Base-by-base conservation (phyloP, 2,797 vertebrate genomes). In the Nannoperca obscura region DNA sequence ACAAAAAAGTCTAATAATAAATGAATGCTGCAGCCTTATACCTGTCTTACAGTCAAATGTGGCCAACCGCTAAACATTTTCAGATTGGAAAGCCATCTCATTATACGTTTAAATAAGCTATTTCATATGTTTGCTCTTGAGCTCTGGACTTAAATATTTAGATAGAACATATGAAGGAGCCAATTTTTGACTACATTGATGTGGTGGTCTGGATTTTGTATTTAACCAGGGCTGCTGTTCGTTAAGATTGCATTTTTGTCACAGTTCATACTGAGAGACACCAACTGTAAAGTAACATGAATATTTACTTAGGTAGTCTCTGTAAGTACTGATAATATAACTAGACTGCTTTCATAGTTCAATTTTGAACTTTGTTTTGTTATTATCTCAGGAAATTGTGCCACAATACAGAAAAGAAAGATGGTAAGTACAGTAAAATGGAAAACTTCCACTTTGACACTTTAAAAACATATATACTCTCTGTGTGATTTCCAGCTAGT, bases 101-200 rank as follows among this genome's bases (percentile, higher is more conserved):
- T 78, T 78, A 40, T 74, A 72, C 11, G 2, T 63, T 59, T 71
- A 55, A 82, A 58, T 74, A 69, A 81, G 30, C 63, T 42, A 59
- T 81, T 83, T 76, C 64, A 44, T 61, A 64, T 61, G 71, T 86
- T 87, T 83, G 75, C 17, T 79, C 63, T 75, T 52, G 34, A 75
- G 42, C 24, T 63, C 54, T 84, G 69, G 68, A 40, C 55, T 76
- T 71, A 49, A 40, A 76, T 74, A 78, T 86, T 74, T 60, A 30
- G 11, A 55, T 32, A 53, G 38, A 65, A 65, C 57, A 75, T 34
- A 57, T 60, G 20, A 65, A 68, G 24, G 24, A 62, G 27, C n/a
- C 14, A 54, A 2, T 44, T 11, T 59, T 30, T 38, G 54, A 67
- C 52, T 44, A n/a, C 47, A 71, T 1, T 69, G 38, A 59, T 47